These are phyloP conservation scores for Macrostomum lignano DNA, from an alignment of 1,140 invertebrate species.

Conservation along the genomic window DNA sequence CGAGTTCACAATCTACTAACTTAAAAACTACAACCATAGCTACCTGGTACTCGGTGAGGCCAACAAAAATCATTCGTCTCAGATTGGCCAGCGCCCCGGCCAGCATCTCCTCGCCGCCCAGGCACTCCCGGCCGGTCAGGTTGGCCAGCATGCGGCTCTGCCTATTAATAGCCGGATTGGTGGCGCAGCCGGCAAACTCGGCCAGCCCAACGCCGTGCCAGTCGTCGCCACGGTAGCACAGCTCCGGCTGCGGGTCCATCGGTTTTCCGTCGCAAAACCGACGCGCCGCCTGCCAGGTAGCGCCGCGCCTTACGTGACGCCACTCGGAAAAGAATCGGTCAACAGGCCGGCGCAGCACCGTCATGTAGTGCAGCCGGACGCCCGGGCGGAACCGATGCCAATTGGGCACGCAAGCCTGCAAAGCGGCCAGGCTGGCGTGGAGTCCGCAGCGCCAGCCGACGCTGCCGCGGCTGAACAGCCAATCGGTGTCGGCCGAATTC, in stretches of 20 bases:
- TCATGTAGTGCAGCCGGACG: conserved; percentile 90
- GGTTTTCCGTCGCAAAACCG: conserved; percentile 35
- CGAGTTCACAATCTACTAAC: too few species aligned
- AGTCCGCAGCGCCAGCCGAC: too few species aligned
- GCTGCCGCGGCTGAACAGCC: conserved; percentile 90
- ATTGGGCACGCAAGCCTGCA: too few species aligned
- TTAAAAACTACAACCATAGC: too few species aligned
- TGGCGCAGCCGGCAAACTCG: conserved; percentile 57
- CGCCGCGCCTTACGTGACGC: conserved; percentile 71
- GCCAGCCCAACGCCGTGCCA: conserved; percentile 38
- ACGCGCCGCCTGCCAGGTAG: conserved; percentile 47
- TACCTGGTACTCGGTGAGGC: conserved; percentile 75
- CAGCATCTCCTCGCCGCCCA: conserved; percentile 49
- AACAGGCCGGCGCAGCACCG: too few species aligned
- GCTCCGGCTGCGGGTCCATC: too few species aligned
- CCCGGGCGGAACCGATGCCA: conserved; percentile 95
- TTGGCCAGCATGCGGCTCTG: conserved; percentile 79
- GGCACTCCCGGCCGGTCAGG: conserved; percentile 63
- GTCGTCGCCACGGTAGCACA: conserved; percentile 32
- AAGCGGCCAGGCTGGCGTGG: too few species aligned
- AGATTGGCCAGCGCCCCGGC: conserved; percentile 78
- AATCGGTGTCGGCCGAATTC: conserved; percentile 27
- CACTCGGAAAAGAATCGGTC: conserved; percentile 69
- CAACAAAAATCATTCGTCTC: conserved; percentile 75
- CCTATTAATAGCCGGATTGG: conserved; percentile 73